Conservation (phyloP, 1,140 invertebrate species). For the Drosophila albomicans region DNA sequence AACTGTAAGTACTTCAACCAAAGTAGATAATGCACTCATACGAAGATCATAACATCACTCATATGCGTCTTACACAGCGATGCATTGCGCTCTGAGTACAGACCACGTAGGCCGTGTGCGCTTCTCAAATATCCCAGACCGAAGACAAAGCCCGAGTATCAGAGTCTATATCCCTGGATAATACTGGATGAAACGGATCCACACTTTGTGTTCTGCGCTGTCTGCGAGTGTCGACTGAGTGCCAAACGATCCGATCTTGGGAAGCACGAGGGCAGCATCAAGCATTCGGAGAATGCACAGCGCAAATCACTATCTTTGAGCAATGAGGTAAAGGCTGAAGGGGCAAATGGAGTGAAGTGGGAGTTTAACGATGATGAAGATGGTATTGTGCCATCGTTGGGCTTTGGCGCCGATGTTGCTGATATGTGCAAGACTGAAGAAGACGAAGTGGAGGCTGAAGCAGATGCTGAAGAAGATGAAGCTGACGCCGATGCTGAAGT, state of each 20-base stretch:
- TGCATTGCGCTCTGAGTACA: slow-evolving; percentile 71
- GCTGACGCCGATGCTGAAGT: slow-evolving; percentile 19
- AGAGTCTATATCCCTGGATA: slow-evolving; percentile 68
- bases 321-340: slow-evolving; percentile 23
- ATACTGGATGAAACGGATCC: slow-evolving; percentile 74
- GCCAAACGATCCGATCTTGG: slow-evolving; percentile 73
- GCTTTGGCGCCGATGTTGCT: slow-evolving; percentile 23
- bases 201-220: slow-evolving; percentile 72
- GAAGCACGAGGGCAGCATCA: slow-evolving; percentile 76
- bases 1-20: slow-evolving; percentile 63
- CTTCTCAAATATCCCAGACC: slow-evolving; percentile 68
- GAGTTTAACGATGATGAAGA: slow-evolving; percentile 70
- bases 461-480: slow-evolving; percentile 15
- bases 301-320: slow-evolving; percentile 35
- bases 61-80: slow-evolving; percentile 35
- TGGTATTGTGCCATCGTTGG: slow-evolving; percentile 28
- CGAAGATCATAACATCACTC: background rate
- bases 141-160: slow-evolving; percentile 76
- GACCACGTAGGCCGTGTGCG: slow-evolving; percentile 67
- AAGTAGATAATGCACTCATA: background rate
- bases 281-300: slow-evolving; percentile 70
- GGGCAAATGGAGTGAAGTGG: slow-evolving; percentile 48
- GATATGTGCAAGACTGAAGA: slow-evolving; percentile 34
- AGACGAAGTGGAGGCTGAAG: slow-evolving; percentile 36
- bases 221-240: slow-evolving; percentile 70